Base-by-base conservation (phyloP, 2,888 invertebrate genomes). In the Lochmaea capreae region DNA sequence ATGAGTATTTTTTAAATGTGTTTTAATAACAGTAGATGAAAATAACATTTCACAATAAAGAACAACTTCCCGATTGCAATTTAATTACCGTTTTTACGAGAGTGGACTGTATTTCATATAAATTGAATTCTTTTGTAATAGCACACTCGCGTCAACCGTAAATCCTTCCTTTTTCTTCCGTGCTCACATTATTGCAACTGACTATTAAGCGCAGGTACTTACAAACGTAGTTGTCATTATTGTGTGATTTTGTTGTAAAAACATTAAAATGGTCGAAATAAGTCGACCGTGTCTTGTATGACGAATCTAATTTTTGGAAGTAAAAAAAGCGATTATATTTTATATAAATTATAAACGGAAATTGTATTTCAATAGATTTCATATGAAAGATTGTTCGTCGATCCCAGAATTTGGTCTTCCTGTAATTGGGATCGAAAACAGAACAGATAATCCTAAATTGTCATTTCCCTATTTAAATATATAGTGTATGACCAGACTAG, bases 111-210 rank as follows among this genome's bases (percentile, higher is more conserved):
- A 65, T 52, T 57, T 42, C 39, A 57, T 54, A 66, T 54, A 39
- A 18, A 66, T 39, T 58, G 26, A 59, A 26, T 26, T 67, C 67
- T 26, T 67, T 67, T 67, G 67, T 67, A 26, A 42, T 14, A n/a
- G 33, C 14, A 18, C n/a, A 8, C 59, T 43, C 22, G 67, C 43
- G 59, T 67, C 67, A 59, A 67, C 59, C 67, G 67, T 67, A 46
- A 42, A 67, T 67, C 67, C 67, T 67, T 67, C 43, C 22, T 39
- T 43, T 67, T 57, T 6, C 57, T 54, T 58, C 26, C 59, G 59
- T 67, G 43, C 59, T 10, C 14, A 39, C 33, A 61, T 59, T 14
- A 1, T 14, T 18, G 14, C 61, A 5, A 59, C 33, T 33, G 33
- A 33, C 33, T 33, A 33, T 33, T 33, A 33, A 6, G 8, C 33